A percentile compares a stretch with the other conserved stretches of the same genome.
Evolutionary conservation across 2,888 invertebrate genomes (phyloP).

Genomic region (Tanytarsus gracilentus): DNA sequence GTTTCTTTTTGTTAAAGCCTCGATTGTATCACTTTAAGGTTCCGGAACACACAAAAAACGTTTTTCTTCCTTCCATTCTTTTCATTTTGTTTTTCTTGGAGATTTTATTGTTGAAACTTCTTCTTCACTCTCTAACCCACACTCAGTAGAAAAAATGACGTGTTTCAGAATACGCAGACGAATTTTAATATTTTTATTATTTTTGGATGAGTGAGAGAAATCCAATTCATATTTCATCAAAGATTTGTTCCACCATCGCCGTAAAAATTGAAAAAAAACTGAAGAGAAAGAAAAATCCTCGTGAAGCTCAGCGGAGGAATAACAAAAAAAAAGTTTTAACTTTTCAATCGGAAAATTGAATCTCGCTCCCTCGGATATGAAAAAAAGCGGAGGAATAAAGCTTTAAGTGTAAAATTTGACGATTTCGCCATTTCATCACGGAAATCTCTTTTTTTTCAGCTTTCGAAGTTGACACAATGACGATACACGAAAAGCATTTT

Average conservation of each 20-base stretch:
- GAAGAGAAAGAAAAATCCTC: background rate
- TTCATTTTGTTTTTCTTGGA: background rate
- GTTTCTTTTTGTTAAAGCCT: too few relatives aligned
- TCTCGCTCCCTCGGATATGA: too few relatives aligned
- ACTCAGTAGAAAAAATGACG: background rate
- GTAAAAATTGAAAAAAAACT: background rate
- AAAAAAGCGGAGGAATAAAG: background rate
- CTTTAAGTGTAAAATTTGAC: background rate
- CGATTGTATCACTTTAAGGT: background rate
- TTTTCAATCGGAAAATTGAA: conserved; percentile 1
- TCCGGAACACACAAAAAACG: background rate
- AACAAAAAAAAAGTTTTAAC: background rate
- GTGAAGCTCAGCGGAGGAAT: background rate
- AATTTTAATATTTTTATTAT: background rate
- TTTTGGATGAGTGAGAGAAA: background rate
- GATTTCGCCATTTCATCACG: background rate
- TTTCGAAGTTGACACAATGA: too few relatives aligned
- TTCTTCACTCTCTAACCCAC: background rate
- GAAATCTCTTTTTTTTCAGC: too few relatives aligned
- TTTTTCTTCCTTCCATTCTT: background rate
- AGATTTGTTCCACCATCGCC: background rate
- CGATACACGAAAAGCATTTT: too few relatives aligned
- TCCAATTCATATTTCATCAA: background rate
- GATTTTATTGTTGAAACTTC: background rate
- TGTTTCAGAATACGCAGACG: background rate